Conservation (phyloP, 2,113 vertebrate species). For the Forbesichthys papilliferus region DNA sequence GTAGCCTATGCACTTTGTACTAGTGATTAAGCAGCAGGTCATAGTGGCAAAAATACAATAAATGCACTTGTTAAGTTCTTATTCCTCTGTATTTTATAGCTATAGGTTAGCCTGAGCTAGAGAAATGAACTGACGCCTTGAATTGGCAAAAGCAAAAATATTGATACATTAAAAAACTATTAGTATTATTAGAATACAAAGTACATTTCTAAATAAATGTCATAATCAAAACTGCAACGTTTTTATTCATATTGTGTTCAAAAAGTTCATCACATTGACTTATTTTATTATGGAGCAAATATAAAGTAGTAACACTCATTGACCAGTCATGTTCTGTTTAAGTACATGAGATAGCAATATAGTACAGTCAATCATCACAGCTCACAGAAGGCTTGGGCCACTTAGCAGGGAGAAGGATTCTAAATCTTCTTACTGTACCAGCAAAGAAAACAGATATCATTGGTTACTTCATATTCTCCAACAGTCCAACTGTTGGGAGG, state of each 20-base stretch:
- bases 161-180: too few species aligned
- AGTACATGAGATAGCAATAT: conserved; percentile 42
- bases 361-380: conserved; percentile 18
- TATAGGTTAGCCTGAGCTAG: conserved; percentile 4
- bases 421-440: too few species aligned
- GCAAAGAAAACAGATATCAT: neutral
- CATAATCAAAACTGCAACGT: neutral
- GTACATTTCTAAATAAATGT: neutral
- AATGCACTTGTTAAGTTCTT: conserved; percentile 25
- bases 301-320: conserved; percentile 43
- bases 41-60: conserved; percentile 40
- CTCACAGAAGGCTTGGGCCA: conserved; percentile 9
- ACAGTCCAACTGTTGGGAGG: conserved; percentile 29
- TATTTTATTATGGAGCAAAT: conserved; percentile 57
- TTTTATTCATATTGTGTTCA: neutral
- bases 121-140: conserved; percentile 15
- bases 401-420: too few species aligned
- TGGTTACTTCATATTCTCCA: neutral
- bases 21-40: conserved; percentile 46
- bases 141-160: neutral
- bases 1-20: conserved; percentile 4
- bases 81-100: conserved; percentile 34
- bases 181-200: too few species aligned
- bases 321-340: conserved; percentile 28
- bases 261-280: neutral